phyloP scores from a whole-genome alignment of 2,888 invertebrate genomes.

The Octonoba sinensis region DNA sequence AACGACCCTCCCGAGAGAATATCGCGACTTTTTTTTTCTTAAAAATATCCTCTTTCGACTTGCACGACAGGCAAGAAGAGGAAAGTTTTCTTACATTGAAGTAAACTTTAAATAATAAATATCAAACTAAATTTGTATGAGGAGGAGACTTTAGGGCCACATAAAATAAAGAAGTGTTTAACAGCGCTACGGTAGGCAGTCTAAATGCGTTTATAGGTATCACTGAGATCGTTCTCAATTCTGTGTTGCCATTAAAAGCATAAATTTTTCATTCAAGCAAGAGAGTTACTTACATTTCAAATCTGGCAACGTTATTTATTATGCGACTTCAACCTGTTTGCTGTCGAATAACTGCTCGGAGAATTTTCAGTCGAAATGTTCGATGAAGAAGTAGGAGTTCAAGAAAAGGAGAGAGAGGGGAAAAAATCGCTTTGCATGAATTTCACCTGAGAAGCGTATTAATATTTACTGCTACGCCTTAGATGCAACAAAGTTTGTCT shows the following conservation, averaged over 20 bases:
- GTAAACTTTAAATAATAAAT: constrained; percentile 57
- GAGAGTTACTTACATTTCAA: constrained; percentile 31
- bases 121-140: constrained; percentile 13
- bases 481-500: constrained; percentile 38
- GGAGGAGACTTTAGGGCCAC: neutral
- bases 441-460: constrained; percentile 41
- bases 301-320: constrained; percentile 54
- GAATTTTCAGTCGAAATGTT: constrained; percentile 29
- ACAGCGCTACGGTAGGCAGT: constrained; percentile 11
- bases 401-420: neutral
- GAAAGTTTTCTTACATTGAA: neutral
- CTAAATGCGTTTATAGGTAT: constrained; percentile 54
- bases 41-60: constrained; percentile 53
- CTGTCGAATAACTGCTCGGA: constrained; percentile 29
- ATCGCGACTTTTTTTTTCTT: constrained; percentile 46
- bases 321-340: constrained; percentile 58
- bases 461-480: constrained; percentile 53
- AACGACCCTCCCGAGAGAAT: constrained; percentile 4
- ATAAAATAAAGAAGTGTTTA: constrained; percentile 39
- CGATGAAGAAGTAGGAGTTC: constrained; percentile 34
- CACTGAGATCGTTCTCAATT: constrained; percentile 29
- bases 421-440: neutral
- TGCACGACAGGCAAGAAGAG: neutral
- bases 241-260: constrained; percentile 45
- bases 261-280: constrained; percentile 51